Evolutionary conservation across 2,888 invertebrate species (phyloP), one percentile per base, ranked within the genome.

Genomic region (Exephanes ischioxanthus): DNA sequence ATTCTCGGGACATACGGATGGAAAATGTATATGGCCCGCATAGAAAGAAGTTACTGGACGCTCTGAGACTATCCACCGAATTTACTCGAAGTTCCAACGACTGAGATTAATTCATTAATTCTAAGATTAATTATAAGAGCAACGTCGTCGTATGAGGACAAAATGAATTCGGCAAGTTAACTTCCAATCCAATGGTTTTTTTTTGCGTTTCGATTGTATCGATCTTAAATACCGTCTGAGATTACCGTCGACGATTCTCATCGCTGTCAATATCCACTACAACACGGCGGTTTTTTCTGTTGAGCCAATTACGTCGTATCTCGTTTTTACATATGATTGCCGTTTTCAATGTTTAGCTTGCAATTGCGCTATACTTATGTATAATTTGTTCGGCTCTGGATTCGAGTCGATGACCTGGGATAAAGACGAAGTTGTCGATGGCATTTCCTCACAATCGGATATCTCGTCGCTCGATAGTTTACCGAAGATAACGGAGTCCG

Each of bases 1-100:
- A 51, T 66, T 30, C 48, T 66, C 22, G 75, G 48, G 6, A 76
- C 66, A 3, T 51, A 66, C 37, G 63, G 19, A 51, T 76, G 75
- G 75, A 76, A 76, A 66, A 76, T 76, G 66, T 76, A 76, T 7
- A 53, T 53, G 37, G 75, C 66, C 14, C 75, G 66, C 51, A 22
- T 76, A 33, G 75, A 76, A 6, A 51, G 75, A 76, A 66, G 75
- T 22, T 66, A 76, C 37, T 76, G 75, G 75, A 76, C 66, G 3
- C 63, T 76, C 48, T 76, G 9, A 76, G 51, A 33, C 11, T 7
- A n/a, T 30, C 11, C 16, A 33, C 7, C 66, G 33, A 37, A 66
- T 22, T 22, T 51, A 48, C 19, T 66, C 33, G 19, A n/a, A 66
- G 19, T 76, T 66, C 51, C 61, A 9, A 66, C 33, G 66, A 76